These are phyloP conservation scores for Cantharis nigra DNA, from an alignment of 2,888 invertebrate genomes.

Conservation along the genomic window DNA sequence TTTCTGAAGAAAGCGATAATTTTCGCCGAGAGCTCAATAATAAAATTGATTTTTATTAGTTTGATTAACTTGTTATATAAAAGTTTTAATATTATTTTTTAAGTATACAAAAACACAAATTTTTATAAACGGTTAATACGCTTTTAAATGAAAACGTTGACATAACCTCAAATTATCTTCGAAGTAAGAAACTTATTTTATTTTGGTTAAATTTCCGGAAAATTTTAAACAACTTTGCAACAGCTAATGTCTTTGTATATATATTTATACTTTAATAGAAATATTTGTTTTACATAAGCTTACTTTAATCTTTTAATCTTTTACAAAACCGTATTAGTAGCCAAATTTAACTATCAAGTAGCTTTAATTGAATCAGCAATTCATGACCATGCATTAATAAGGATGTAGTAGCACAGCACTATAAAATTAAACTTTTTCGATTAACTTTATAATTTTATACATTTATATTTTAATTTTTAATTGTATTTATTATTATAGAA, in stretches of 20 bases:
- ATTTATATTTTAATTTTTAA: background rate
- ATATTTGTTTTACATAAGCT: slow-evolving; percentile 19
- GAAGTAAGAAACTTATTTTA: background rate
- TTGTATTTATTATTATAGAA: background rate
- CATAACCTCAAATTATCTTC: background rate
- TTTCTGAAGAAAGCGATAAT: too few relatives aligned
- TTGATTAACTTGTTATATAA: too few relatives aligned
- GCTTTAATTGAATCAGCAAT: slow-evolving; percentile 19
- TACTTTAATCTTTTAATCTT: slow-evolving; percentile 18
- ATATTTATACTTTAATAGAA: slow-evolving; percentile 16
- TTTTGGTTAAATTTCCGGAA: background rate
- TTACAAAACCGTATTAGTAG: slow-evolving; percentile 16
- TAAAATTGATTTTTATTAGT: too few relatives aligned
- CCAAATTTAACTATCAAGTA: slow-evolving; percentile 23
- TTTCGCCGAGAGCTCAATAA: too few relatives aligned
- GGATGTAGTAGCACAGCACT: background rate
- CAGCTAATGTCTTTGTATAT: slow-evolving; percentile 15
- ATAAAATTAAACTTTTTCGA: background rate
- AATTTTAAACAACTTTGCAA: slow-evolving; percentile 2
- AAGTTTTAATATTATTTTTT: background rate
- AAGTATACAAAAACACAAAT: background rate
- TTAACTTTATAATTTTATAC: background rate
- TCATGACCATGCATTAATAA: slow-evolving; percentile 20
- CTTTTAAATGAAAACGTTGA: background rate
- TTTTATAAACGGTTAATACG: background rate